Base-by-base conservation (phyloP, 1,140 invertebrate genomes). In the Camponotus floridanus region DNA sequence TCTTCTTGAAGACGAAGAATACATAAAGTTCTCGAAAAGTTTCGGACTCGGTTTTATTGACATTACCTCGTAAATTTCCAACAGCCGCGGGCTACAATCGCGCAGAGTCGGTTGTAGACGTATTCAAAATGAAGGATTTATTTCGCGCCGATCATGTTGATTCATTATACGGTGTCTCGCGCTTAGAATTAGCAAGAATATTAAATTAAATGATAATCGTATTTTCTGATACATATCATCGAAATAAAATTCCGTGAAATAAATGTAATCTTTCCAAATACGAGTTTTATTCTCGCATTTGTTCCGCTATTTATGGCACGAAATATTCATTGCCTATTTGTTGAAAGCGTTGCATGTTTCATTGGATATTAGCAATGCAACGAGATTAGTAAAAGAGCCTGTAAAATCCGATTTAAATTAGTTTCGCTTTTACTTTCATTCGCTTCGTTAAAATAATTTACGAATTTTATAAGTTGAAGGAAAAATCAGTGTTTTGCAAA, bases 21-120 rank as follows among this genome's bases (percentile, higher is more conserved):
- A 80, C 61, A 85, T 81, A 81, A 83, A 55, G 62, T 67, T 21
- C 51, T 51, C 21, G 61, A 33, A 48, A 80, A 88, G 79, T 88
- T 86, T 80, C 33, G 64, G 59, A 31, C 18, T 61, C 45, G 62
- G 18, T 67, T 55, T 26, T 83, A 85, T 90, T 89, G 88, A 89
- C 65, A 57, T 81, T 78, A 61, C 13, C 33, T 57, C 36, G 76
- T 87, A 86, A 87, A 87, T 90, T 76, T 55, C 18, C 21, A 68
- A 51, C 18, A 39, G 21, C 57, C 70, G 65, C 31, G 33, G 36
- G 55, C 67, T 73, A 61, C 31, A 42, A 42, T 62, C 57, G 48
- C 15, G 51, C 39, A 42, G 36, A 86, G 76, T 65, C 61, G 55
- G 7, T 31, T 18, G 7, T 7, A 15, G 11, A 18, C n/a, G 36